These are phyloP conservation scores for Rambutsinella grinnellia DNA, from an alignment of 2,888 invertebrate genomes.

Conservation along the genomic window DNA sequence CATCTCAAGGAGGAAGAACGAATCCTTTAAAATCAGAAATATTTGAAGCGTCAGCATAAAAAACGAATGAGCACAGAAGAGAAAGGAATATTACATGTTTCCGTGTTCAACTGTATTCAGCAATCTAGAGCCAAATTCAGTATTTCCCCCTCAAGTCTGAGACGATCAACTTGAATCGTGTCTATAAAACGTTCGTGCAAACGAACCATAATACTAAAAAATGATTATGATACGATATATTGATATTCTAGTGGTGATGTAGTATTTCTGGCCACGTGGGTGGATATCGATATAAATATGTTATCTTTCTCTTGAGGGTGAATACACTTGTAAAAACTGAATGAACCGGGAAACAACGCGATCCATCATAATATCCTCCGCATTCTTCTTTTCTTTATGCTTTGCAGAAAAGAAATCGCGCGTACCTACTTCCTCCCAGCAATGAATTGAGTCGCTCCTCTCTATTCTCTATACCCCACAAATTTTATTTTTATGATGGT, in stretches of 20 bases:
- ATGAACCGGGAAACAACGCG: not conserved
- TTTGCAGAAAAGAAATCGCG: not conserved
- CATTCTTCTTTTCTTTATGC: not conserved
- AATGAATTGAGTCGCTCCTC: not conserved
- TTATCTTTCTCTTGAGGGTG: not conserved
- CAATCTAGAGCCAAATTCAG: not conserved
- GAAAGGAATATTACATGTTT: too few relatives aligned
- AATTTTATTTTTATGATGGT: conserved; percentile 22
- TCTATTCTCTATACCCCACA: not conserved
- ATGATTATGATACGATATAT: not conserved
- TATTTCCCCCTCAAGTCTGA: too few relatives aligned
- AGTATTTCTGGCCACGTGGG: not conserved
- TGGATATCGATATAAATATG: not conserved
- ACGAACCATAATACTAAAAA: not conserved
- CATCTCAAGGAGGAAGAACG: not conserved
- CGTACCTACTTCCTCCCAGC: not conserved
- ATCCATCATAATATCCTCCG: not conserved
- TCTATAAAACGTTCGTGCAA: not conserved
- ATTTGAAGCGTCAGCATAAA: not conserved
- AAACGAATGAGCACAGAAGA: not conserved
- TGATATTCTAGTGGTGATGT: not conserved
- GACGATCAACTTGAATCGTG: not conserved
- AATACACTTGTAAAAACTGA: not conserved
- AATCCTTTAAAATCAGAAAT: not conserved
- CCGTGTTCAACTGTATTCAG: not conserved